Conservation (phyloP, 2,113 vertebrate genomes). For the Ptilorrhoa leucosticta region DNA sequence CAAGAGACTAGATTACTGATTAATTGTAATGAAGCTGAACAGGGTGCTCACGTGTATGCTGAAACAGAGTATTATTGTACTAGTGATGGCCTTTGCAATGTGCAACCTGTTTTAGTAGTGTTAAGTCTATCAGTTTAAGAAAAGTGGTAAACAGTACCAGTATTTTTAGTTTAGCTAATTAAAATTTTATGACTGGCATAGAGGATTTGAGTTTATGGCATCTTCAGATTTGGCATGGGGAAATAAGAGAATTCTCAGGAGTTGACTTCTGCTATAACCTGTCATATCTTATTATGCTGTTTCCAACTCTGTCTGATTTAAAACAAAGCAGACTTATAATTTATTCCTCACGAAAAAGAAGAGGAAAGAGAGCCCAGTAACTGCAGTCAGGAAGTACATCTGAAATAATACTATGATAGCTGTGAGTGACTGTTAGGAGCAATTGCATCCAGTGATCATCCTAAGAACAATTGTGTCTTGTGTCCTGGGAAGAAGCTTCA, state of each 20-base stretch:
- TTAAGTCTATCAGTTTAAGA: background rate
- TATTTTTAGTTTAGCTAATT: slow-evolving; percentile 33
- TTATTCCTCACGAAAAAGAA: background rate
- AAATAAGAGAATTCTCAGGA: slow-evolving; percentile 25
- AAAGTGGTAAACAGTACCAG: background rate
- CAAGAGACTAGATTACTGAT: slow-evolving; percentile 44
- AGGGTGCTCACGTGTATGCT: background rate
- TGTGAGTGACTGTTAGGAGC: background rate
- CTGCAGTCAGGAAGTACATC: background rate
- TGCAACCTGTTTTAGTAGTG: background rate
- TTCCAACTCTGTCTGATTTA: background rate
- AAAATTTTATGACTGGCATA: slow-evolving; percentile 19
- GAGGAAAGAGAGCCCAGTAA: background rate
- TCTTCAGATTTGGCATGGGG: background rate
- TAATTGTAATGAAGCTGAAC: slow-evolving; percentile 38
- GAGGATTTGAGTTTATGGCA: background rate
- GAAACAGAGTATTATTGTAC: background rate
- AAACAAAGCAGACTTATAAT: background rate
- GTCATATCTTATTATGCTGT: background rate
- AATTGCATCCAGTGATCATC: background rate
- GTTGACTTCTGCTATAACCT: background rate
- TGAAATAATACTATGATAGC: background rate
- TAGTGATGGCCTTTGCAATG: background rate
- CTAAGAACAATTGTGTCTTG: background rate
- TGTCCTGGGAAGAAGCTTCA: background rate